A percentile compares a stretch with the other conserved stretches of the same genome.
These are phyloP conservation scores for Syngnathus acus DNA, from an alignment of 2,797 vertebrate genomes.

Conservation along the genomic window DNA sequence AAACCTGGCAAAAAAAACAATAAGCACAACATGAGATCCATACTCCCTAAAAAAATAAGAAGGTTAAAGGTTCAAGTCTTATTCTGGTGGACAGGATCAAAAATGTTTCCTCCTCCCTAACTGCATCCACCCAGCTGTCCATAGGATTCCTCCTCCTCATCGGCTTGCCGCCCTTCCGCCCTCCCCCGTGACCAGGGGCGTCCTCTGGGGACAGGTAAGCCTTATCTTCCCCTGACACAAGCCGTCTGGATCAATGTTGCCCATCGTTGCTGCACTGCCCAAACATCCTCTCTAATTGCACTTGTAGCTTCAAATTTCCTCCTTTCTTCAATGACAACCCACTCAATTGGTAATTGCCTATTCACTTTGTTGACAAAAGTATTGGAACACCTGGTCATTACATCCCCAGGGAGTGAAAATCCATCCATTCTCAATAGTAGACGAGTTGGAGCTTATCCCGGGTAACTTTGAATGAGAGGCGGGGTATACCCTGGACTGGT, in stretches of 20 bases:
- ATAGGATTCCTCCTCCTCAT: constrained; percentile 28
- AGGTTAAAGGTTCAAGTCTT: constrained; percentile 4
- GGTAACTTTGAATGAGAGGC: background rate
- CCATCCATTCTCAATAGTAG: background rate
- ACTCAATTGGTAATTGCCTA: constrained; percentile 47
- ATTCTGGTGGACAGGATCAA: constrained; percentile 27
- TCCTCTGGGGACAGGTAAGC: constrained; percentile 64
- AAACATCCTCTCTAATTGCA: constrained; percentile 48
- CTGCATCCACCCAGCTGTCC: constrained; percentile 37
- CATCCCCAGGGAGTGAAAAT: background rate
- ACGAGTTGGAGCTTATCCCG: background rate
- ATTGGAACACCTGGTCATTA: background rate
- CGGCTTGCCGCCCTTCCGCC: constrained; percentile 15
- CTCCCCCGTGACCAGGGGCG: constrained; percentile 45
- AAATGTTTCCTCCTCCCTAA: constrained; percentile 13
- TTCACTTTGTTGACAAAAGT: constrained; percentile 10
- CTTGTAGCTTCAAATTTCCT: constrained; percentile 50
- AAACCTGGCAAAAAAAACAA: constrained; percentile 73
- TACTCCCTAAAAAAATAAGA: background rate
- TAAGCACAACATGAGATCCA: background rate
- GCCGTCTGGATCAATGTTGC: constrained; percentile 74
- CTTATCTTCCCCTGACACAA: constrained; percentile 77
- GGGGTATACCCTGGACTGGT: background rate
- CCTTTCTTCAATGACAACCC: constrained; percentile 50
- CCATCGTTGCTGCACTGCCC: constrained; percentile 58